These are phyloP conservation scores for Haliaeetus leucogaster DNA, from an alignment of 2,113 vertebrate species.

Conservation along the genomic window DNA sequence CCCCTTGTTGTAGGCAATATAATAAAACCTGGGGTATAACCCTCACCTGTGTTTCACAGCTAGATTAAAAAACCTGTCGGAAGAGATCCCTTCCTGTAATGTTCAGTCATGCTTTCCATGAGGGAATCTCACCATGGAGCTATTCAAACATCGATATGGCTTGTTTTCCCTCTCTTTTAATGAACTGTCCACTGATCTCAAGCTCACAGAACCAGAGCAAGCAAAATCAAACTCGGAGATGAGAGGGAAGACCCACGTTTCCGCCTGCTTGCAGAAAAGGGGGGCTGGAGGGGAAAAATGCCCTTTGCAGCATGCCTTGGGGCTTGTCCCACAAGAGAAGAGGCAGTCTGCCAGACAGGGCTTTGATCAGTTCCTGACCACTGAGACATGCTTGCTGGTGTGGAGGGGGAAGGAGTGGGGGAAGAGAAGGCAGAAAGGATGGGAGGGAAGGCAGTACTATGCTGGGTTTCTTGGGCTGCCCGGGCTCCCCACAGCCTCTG, in stretches of 20 bases:
- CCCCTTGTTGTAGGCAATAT: not conserved
- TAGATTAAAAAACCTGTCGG: not conserved
- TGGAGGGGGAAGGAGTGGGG: rapidly evolving
- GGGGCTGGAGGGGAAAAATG: not conserved
- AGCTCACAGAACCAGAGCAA: not conserved
- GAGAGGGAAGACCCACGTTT: not conserved
- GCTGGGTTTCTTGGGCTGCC: not conserved
- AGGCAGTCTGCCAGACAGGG: rapidly evolving
- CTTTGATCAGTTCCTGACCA: not conserved
- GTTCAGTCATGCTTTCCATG: not conserved
- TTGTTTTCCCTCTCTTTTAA: not conserved
- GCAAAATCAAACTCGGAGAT: not conserved
- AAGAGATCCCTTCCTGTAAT: not conserved
- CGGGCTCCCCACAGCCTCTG: not conserved
- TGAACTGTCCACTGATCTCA: rapidly evolving
- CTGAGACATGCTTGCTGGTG: not conserved
- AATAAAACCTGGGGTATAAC: not conserved
- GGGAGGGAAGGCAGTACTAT: not conserved
- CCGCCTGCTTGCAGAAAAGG: not conserved
- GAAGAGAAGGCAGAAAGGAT: not conserved
- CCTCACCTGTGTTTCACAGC: not conserved
- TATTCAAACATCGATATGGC: rapidly evolving
- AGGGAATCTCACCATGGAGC: not conserved
- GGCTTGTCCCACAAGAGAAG: not conserved
- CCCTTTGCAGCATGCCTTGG: not conserved